Base-by-base conservation (phyloP, 2,888 invertebrate species). In the Dynastes maya region DNA sequence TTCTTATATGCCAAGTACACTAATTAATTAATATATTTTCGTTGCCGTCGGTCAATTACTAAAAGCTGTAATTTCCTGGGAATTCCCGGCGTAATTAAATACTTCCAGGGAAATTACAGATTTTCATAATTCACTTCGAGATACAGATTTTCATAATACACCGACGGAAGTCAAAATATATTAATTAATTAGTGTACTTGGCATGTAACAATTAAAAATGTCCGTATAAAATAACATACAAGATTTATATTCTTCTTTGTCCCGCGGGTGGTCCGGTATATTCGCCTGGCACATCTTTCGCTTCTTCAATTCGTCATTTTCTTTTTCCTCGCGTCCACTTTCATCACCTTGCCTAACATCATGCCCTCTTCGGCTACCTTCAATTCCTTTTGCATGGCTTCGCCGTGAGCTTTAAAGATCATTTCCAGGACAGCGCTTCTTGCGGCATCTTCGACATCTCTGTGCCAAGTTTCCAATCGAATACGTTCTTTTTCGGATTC, bases 381-480 rank as follows among this genome's bases (percentile, higher is more conserved):
- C 84, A 61, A 87, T 86, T 75, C 86, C 8, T 85, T 84, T 55
- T 84, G 82, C 40, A 86, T 83, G 2, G 85, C 86, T 65, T 85
- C 84, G 77, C 86, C 84, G 83, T 88, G 88, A 0, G 87, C 88
- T 70, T 84, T 83, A 53, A 85, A 82, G 6, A 89, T 83, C 83
- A 88, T 85, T 49, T 88, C 88, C 11, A 87, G 76, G 6, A 89
- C 85, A 0, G 86, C 86, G 13, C 82, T 83, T 80, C 82, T 84
- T 0, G 88, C 88, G 65, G 88, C 89, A 51, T 87, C 85, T 81
- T 88, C 86, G 4, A 88, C 79, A 76, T 87, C 84, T 78, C 81
- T 80, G 76, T 86, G 85, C 87, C 86, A 84, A 84, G 82, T 84
- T 80, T 88, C 86, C 80, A 84, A 82, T 29, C 85, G 85, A n/a